Evolutionary conservation across 35 echinoderm and acorn worm species (phyloP), one percentile per base, ranked within the genome.

Genomic region (Heliocidaris erythrogramma): DNA sequence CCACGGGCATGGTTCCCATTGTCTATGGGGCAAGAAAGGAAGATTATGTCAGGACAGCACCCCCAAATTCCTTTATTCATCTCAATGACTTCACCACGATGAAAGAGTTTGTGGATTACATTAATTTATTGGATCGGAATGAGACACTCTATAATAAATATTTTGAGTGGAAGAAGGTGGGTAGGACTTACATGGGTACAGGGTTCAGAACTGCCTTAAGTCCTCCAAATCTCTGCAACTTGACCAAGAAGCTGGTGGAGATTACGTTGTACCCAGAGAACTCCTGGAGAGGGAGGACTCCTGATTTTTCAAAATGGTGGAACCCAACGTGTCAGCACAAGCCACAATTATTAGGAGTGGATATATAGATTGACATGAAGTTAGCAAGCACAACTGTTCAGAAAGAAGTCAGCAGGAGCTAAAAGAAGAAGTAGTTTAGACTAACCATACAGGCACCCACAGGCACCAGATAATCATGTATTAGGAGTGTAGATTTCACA

Each of bases 11-110:
- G 32, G 95, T 97, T 9, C 96, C 96, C 5, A 97, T 97, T 86
- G 96, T 94, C 24, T 97, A 92, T 85, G 96, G 96, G 7, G 93
- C 96, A 61, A 95, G 92, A 24, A 94, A 94, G 32, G 85, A 84
- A 61, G 96, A 97, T 49, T 97, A 97, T 65, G 88, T 85, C 50
- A 93, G 95, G 48, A 92, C 90, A 65, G 93, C 86, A 27, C 96
- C 96, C 21, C 95, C 95, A 9, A 94, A 97, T 87, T 97, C 96
- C 18, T 97, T 97, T 65, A 97, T 97, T 92, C 95, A 97, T 88
- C 85, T 97, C 24, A 86, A 94, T 47, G 96, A 97, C 94, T 97
- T 97, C 47, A 21, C 21, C 6, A 78, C 53, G 9, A 49, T 48
- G 42, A 5, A 84, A 13, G 31, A 85, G 47, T 85, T 97, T 27